phyloP scores from a whole-genome alignment of 2,113 vertebrate genomes.

The Pelecanus crispus region DNA sequence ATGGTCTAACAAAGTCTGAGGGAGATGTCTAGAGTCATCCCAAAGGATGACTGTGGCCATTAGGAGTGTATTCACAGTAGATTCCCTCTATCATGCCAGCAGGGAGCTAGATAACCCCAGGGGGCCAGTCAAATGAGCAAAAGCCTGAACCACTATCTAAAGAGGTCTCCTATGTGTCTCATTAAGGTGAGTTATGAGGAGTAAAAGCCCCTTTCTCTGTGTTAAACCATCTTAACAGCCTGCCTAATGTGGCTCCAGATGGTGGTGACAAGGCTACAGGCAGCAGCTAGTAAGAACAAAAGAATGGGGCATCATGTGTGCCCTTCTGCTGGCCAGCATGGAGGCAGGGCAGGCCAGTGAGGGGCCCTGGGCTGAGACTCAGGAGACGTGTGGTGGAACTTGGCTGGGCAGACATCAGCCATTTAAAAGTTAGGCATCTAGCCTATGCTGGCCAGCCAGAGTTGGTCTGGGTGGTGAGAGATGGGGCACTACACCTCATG shows the following conservation, averaged over 20 bases:
- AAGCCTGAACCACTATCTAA: not conserved
- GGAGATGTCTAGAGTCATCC: not conserved
- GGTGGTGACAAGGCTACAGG: not conserved
- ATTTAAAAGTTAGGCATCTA: not conserved
- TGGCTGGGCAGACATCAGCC: not conserved
- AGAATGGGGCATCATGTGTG: not conserved
- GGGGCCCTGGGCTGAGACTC: not conserved
- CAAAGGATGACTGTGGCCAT: not conserved
- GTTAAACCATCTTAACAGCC: not conserved
- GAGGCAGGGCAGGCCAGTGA: not conserved
- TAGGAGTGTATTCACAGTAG: not conserved
- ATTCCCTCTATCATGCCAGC: not conserved
- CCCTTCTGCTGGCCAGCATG: not conserved
- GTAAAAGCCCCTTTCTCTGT: not conserved
- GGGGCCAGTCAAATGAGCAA: not conserved
- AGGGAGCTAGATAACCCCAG: not conserved
- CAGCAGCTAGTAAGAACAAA: not conserved
- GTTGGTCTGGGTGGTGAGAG: not conserved
- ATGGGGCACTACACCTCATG: accelerated
- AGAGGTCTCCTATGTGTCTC: not conserved
- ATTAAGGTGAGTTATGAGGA: not conserved
- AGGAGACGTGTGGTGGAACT: not conserved
- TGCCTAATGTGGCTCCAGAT: not conserved
- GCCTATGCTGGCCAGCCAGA: not conserved
- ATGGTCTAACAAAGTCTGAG: not conserved